Conservation (phyloP, 2,888 invertebrate species). For the Nomada fucata region DNA sequence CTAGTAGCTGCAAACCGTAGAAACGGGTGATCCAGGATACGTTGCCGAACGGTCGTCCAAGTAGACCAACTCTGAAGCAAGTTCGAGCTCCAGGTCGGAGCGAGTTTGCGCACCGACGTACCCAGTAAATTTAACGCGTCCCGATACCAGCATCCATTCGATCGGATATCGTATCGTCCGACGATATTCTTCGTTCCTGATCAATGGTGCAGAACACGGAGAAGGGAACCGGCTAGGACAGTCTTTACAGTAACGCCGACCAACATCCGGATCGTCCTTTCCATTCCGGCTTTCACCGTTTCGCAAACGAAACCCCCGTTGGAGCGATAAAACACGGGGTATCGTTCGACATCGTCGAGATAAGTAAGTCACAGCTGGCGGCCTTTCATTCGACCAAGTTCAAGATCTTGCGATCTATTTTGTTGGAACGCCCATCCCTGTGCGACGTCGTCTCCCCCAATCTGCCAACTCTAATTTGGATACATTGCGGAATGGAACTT, state of each 20-base stretch:
- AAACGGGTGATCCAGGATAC: constrained; percentile 26
- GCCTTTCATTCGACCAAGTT: constrained; percentile 50
- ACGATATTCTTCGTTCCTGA: constrained; percentile 59
- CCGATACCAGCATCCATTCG: constrained; percentile 61
- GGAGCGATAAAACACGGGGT: constrained; percentile 35
- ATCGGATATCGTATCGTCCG: constrained; percentile 62
- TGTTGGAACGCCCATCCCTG: constrained; percentile 2
- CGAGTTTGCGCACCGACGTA: constrained; percentile 52
- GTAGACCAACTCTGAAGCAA: constrained; percentile 33
- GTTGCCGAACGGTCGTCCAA: constrained; percentile 50
- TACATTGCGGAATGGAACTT: not conserved
- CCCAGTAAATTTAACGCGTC: constrained; percentile 69
- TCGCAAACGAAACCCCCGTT: constrained; percentile 43
- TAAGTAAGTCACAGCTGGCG: constrained; percentile 47
- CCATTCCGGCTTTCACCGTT: constrained; percentile 26
- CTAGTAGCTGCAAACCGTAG: constrained; percentile 33
- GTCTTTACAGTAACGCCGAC: constrained; percentile 46
- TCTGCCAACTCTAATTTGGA: constrained; percentile 20
- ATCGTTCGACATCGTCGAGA: constrained; percentile 50
- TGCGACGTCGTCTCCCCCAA: not conserved
- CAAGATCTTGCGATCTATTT: constrained; percentile 28
- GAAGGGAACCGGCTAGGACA: not conserved
- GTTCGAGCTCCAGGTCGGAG: constrained; percentile 54
- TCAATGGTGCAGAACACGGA: constrained; percentile 62
- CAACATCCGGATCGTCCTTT: constrained; percentile 35